Evolutionary conservation across 2,888 invertebrate genomes (phyloP).

Genomic region (Abscondita cerata): DNA sequence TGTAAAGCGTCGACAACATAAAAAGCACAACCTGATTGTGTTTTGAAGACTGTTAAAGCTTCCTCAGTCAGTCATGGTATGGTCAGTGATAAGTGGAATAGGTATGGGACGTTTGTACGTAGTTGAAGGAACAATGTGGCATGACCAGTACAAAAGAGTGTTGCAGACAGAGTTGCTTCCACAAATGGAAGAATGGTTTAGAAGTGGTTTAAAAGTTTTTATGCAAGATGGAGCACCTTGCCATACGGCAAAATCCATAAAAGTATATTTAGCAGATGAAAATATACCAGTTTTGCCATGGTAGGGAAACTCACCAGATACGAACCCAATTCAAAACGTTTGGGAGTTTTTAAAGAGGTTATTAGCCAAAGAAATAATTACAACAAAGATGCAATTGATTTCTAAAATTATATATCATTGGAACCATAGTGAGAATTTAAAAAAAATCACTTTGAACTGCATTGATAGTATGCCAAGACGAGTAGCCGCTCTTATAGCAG

Average conservation of each 20-base stretch:
- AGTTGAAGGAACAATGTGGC: not conserved
- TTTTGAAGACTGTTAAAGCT: constrained; percentile 13
- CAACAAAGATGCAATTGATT: not conserved
- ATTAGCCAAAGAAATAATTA: constrained; percentile 34
- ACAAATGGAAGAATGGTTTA: not conserved
- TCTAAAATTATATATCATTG: not conserved
- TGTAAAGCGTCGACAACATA: no score
- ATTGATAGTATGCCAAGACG: constrained; percentile 4
- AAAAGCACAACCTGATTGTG: constrained; percentile 1
- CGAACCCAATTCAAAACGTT: not conserved
- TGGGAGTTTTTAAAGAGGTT: constrained; percentile 38
- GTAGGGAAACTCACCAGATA: not conserved
- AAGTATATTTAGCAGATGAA: not conserved
- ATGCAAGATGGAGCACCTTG: constrained; percentile 10
- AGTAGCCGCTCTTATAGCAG: not conserved
- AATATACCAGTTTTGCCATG: not conserved
- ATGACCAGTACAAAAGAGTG: not conserved
- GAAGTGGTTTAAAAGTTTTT: not conserved
- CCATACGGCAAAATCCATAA: constrained; percentile 12
- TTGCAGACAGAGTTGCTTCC: no score
- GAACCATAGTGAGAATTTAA: not conserved
- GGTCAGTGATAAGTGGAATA: constrained; percentile 36
- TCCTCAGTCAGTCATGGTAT: constrained; percentile 26
- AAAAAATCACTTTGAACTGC: not conserved
- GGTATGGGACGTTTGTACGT: constrained; percentile 23